Base-by-base conservation (phyloP, 2,113 vertebrate genomes). In the Excalfactoria chinensis region DNA sequence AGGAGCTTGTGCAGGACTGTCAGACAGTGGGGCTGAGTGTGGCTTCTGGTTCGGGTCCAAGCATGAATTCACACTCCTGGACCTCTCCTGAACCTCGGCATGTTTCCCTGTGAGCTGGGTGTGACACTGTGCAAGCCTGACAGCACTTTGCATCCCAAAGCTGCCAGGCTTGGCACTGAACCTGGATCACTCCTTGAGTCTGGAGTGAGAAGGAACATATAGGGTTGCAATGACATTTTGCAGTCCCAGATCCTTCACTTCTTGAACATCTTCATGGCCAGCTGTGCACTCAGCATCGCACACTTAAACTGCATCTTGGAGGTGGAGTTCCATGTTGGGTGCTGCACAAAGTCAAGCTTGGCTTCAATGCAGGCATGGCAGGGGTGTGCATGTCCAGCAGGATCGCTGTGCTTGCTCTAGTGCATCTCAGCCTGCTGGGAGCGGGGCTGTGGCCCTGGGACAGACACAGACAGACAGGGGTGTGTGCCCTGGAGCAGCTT, bases 401-500 rank as follows among this genome's bases (percentile, higher is more conserved):
- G 19, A 43, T 13, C 15, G 70, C 43, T 73, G 28, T 1, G 28
- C 72, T 67, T 6, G 15, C 34, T 41, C 67, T 1, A 15, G 76
- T 23, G 6, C 82, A 25, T 20, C 77, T 26, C 73, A 10, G 43
- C 40, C 28, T 83, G 30, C 70, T 49, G 14, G 63, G 10, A 58
- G 11, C 1, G 4, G 28, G 12, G 28, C n/a, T 0, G 7, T 17
- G 49, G 62, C 9, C 19, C 49, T 66, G 66, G 58, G 16, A 32
- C 28, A 37, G 62, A n/a, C 63, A 34, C 0, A 0, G 75, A 9
- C 48, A 48, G 8, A 0, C 15, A 2, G 2, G 9, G 49, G 16
- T 46, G 46, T 46, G 10, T 46, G 20, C 8, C 9, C 48, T 55
- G 7, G 41, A 37, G 21, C 13, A 21, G 12, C 4, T 58, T 63